Conservation (phyloP, 2,113 vertebrate genomes). For the Myrmecophaga tridactyla region DNA sequence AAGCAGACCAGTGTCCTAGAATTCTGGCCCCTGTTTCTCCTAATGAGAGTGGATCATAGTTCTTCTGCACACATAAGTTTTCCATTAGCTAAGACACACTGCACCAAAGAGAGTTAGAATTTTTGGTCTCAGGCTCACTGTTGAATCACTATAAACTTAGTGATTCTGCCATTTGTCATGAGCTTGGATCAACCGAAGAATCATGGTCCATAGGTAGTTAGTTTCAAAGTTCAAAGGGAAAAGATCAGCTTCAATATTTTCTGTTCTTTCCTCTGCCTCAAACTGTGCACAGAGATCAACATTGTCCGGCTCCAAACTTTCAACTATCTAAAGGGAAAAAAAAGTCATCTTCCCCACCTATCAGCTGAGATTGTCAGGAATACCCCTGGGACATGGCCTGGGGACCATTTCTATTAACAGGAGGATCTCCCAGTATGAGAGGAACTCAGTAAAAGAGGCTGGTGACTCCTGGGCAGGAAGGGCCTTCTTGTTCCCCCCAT, state of each 20-base stretch:
- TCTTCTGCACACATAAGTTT: not conserved
- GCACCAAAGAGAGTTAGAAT: not conserved
- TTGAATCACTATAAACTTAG: not conserved
- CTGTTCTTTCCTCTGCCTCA: not conserved
- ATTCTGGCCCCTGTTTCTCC: not conserved
- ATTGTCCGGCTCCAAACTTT: not conserved
- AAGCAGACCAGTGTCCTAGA: not conserved
- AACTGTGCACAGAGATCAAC: not conserved
- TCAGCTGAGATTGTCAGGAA: not conserved
- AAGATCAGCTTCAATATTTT: not conserved
- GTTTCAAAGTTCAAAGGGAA: not conserved
- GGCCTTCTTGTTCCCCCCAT: not conserved
- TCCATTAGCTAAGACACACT: not conserved
- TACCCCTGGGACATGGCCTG: not conserved
- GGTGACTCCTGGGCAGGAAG: not conserved
- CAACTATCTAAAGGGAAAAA: not conserved
- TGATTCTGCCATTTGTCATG: not conserved
- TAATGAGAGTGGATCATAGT: not conserved
- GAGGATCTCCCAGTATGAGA: not conserved
- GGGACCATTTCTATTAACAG: not conserved
- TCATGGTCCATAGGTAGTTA: not conserved
- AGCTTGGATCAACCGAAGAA: not conserved
- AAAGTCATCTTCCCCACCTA: not conserved
- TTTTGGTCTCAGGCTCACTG: not conserved
- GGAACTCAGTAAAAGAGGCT: not conserved